Conservation (phyloP, 2,797 vertebrate species). For the Danio kyathit region DNA sequence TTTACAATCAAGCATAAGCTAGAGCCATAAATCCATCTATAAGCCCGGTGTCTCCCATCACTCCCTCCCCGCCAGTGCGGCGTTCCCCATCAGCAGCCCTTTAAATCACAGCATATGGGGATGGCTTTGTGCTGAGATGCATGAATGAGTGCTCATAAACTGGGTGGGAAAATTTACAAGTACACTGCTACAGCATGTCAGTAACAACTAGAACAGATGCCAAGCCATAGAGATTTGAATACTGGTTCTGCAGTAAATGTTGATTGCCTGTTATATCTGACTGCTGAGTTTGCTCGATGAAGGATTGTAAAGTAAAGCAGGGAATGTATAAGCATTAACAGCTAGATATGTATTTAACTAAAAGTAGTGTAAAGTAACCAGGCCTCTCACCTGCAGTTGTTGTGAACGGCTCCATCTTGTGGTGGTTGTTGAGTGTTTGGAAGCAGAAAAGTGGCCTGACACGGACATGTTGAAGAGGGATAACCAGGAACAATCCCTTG, state of each 20-base stretch:
- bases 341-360: neutral
- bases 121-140: constrained; percentile 33
- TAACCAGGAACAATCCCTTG: neutral
- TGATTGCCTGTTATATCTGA: constrained; percentile 6
- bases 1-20: constrained; percentile 6
- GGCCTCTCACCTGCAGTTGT: neutral
- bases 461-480: neutral
- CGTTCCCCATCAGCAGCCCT: constrained; percentile 2
- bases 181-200: constrained; percentile 17
- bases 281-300: neutral
- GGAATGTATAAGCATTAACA: neutral
- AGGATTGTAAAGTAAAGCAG: neutral
- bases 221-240: neutral
- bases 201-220: constrained; percentile 23
- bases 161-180: constrained; percentile 41
- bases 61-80: neutral
- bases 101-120: constrained; percentile 57
- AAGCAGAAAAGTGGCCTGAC: neutral
- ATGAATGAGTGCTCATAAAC: constrained; percentile 46
- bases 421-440: neutral
- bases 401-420: constrained; percentile 12
- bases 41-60: constrained; percentile 18
- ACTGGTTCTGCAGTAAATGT: neutral
- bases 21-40: constrained; percentile 37
- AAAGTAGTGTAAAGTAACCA: neutral